Evolutionary conservation across 1,140 invertebrate species (phyloP), one percentile per base, ranked within the genome.

Genomic region (Leptinotarsa lineolata): DNA sequence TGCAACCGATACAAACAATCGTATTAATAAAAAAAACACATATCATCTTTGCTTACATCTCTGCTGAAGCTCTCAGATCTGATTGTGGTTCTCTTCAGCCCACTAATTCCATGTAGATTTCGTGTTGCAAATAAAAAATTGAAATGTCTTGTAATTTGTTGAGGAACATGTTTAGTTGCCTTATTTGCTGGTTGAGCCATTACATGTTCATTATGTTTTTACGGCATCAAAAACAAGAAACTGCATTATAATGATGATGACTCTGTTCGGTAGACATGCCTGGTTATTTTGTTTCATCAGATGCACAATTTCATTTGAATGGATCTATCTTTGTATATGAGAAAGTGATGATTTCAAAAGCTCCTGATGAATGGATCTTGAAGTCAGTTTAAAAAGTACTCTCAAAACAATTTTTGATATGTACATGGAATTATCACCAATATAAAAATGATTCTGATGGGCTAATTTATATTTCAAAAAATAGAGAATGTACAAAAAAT

Each of bases 201-300:
- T 54, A 54, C 48, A 54, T 54, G 48, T 54, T 54, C 16, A 54
- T 54, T 54, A 54, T 54, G 48, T 54, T 54, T 54, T 54, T 54
- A 54, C n/a, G 16, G 48, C 48, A 54, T 54, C 48, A 54, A 54
- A 54, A 54, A 54, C 48, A 13, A 54, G 48, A 54, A 54, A 54
- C 48, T 54, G 48, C 48, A 15, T 54, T 18, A 54, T 54, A 54
- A 54, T 54, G 48, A 54, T 54, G 48, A 54, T 54, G 48, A 54
- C 48, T 54, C 48, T 54, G 48, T 54, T 54, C 48, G n/a, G n/a
- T 18, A 18, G 48, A 54, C n/a, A 18, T 54, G 4, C 15, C 48
- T 54, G 48, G 48, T 54, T 5, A 1, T 54, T 54, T 54, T 54
- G 4, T 54, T 54, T 39, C 30, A 39, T 39, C 30, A 39, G 30